These are phyloP conservation scores for Geococcyx californianus DNA, from an alignment of 2,113 vertebrate species.

Conservation along the genomic window DNA sequence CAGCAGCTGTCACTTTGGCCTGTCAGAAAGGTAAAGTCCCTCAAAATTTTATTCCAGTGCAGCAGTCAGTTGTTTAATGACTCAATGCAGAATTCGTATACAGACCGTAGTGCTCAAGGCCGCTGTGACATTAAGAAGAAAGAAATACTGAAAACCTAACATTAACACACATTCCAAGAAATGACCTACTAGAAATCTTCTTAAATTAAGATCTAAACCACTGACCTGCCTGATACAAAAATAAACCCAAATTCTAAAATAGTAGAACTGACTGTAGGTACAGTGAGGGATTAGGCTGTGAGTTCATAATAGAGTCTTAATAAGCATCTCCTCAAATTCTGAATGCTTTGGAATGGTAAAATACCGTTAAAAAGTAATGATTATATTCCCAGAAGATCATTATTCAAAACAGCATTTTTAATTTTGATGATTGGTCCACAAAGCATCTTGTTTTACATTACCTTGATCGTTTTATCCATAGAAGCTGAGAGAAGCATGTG, in stretches of 20 bases:
- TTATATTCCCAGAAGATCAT: neutral
- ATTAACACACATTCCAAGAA: neutral
- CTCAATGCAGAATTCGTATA: neutral
- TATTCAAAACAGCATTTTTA: neutral
- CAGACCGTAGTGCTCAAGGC: neutral
- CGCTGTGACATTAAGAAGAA: neutral
- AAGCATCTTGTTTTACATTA: conserved; percentile 66
- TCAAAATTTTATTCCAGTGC: neutral
- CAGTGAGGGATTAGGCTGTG: neutral
- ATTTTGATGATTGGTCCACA: neutral
- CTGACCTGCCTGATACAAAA: neutral
- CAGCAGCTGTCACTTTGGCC: neutral
- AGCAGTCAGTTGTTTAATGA: neutral
- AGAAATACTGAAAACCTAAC: neutral
- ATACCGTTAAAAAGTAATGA: neutral
- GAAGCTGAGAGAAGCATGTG: conserved; percentile 92
- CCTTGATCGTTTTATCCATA: conserved; percentile 95
- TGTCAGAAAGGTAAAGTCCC: neutral
- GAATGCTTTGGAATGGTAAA: neutral
- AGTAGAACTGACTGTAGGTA: neutral
- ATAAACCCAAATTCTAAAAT: neutral
- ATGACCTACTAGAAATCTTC: neutral
- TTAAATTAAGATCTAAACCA: neutral
- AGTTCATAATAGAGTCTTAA: neutral
- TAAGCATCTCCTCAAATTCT: neutral